phyloP scores from a whole-genome alignment of 2,888 invertebrate species.

The Synergus japonicus region DNA sequence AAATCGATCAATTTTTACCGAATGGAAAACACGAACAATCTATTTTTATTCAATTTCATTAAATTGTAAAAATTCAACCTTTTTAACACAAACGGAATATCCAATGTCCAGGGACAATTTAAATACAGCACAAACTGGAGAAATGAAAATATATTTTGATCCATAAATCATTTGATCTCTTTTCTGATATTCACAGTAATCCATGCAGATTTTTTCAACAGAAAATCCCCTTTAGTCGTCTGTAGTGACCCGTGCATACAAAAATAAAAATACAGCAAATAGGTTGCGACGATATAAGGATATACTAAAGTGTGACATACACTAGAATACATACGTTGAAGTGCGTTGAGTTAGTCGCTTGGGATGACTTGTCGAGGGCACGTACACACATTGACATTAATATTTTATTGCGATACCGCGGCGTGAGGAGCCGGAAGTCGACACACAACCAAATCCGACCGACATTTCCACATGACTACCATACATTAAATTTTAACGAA shows the following conservation, averaged over 20 bases:
- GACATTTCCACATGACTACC: not conserved
- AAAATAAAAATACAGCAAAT: constrained; percentile 16
- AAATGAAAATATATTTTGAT: not conserved
- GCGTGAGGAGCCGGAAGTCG: constrained; percentile 26
- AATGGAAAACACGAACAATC: not conserved
- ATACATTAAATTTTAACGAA: constrained; percentile 24
- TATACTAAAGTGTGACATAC: not conserved
- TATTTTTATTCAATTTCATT: not conserved
- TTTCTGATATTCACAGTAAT: not conserved
- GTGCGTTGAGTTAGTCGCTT: constrained; percentile 6
- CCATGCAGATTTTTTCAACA: not conserved
- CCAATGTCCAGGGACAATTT: not conserved
- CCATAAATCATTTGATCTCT: not conserved
- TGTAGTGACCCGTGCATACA: not conserved
- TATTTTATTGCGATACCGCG: constrained; percentile 31
- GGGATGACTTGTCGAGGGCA: constrained; percentile 19
- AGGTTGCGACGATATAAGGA: not conserved
- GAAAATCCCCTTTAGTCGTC: constrained; percentile 1
- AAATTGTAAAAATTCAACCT: too few relatives aligned
- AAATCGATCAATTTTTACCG: not conserved
- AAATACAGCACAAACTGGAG: not conserved
- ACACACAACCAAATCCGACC: constrained; percentile 19
- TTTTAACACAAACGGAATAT: not conserved
- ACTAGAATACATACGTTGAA: not conserved
- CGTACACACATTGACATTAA: constrained; percentile 25